Base-by-base conservation (phyloP, 2,797 vertebrate genomes). In the Rachycentron canadum region DNA sequence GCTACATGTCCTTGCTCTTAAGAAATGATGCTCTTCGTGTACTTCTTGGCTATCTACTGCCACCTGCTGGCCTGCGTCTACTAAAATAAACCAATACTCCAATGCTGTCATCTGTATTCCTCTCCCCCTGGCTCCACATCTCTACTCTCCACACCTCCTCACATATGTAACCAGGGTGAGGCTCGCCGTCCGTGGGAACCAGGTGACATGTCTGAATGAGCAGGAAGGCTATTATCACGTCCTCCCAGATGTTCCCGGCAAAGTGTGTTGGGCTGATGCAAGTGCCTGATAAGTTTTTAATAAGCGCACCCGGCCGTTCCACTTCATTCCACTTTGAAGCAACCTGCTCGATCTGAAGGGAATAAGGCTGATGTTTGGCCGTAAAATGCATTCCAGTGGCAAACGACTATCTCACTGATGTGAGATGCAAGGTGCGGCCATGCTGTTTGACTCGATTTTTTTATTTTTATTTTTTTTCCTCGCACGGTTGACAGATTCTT, bases 281-380 rank as follows among this genome's bases (percentile, higher is more conserved):
- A 64, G 62, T 56, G 61, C 40, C 52, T 71, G 90, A 91, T 90
- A 69, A 58, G 9, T 88, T 88, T 90, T 90, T 83, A 91, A 83
- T 80, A 82, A 78, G 79, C 47, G 16, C 50, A 65, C 57, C 32
- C 70, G 2, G 56, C 49, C 55, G 50, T 81, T 84, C 57, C 52
- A 60, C 85, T 82, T 71, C 78, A 79, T 72, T 85, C 61, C 64
- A 81, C 77, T 86, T 71, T 81, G 83, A 81, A 82, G 76, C 57
- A 67, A 68, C 57, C 65, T 26, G 65, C 52, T 76, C 41, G 26
- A 73, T 81, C 65, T 67, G 58, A 81, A 14, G 67, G 55, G 68
- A 86, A 76, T 79, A 28, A 21, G 45, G 69, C 11, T 5, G 2
- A 52, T 25, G 70, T 74, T 73, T 50, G 60, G 60, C 79, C n/a